Evolutionary conservation across 1,140 invertebrate species (phyloP).

Genomic region (Drosophila chauvacae): DNA sequence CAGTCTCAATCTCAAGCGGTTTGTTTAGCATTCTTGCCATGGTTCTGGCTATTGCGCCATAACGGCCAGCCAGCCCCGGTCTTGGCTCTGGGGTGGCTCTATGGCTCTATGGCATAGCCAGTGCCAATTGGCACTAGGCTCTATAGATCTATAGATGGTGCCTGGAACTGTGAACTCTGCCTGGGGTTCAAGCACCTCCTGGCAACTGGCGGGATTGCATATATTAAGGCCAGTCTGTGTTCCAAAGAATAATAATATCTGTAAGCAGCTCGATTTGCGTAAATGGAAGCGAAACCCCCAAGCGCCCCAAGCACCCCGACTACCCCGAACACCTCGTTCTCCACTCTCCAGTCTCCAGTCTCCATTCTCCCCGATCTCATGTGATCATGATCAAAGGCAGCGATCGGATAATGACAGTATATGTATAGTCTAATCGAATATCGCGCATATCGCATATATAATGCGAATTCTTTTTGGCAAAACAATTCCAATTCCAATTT

Average conservation of each 20-base stretch:
- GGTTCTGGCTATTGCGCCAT: slow-evolving; percentile 63
- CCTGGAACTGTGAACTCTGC: slow-evolving; percentile 22
- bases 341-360: not conserved
- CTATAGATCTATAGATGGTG: not conserved
- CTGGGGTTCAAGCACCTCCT: slow-evolving; percentile 40
- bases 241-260: slow-evolving; percentile 16
- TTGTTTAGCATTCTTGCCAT: slow-evolving; percentile 73
- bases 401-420: slow-evolving; percentile 41
- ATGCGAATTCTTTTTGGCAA: slow-evolving; percentile 67
- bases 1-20: slow-evolving; percentile 46
- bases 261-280: slow-evolving; percentile 57
- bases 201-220: slow-evolving; percentile 32
- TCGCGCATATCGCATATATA: slow-evolving; percentile 39
- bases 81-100: slow-evolving; percentile 4
- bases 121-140: slow-evolving; percentile 6
- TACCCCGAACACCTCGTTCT: slow-evolving; percentile 7
- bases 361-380: not conserved
- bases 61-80: slow-evolving; percentile 26
- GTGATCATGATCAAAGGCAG: slow-evolving; percentile 39
- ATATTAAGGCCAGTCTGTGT: slow-evolving; percentile 43
- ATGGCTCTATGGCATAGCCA: not conserved
- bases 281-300: slow-evolving; percentile 42
- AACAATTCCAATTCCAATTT: slow-evolving; percentile 29
- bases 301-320: not conserved
- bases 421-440: slow-evolving; percentile 40